Conservation (phyloP, 30 jellyfish, hydroid and myxozoan species). For the Cassiopea andromeda region DNA sequence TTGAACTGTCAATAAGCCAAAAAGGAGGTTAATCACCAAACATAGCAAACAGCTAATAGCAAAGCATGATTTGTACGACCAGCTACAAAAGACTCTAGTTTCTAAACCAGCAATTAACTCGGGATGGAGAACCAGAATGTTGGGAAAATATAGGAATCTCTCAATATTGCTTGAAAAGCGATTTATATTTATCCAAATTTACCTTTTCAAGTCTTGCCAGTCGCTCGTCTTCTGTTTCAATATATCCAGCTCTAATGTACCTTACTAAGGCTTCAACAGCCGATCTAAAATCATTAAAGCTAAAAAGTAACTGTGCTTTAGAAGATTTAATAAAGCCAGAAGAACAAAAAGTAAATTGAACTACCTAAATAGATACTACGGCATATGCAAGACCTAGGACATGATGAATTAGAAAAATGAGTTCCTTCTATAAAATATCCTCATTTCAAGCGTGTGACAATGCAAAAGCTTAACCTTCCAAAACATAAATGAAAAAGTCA, state of each 20-base stretch:
- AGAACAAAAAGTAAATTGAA: too few relatives aligned
- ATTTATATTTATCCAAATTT: background rate
- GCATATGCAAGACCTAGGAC: too few relatives aligned
- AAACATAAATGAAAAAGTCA: background rate
- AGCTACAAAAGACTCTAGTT: too few relatives aligned
- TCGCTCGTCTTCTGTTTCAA: slow-evolving; percentile 90
- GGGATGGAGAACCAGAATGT: background rate
- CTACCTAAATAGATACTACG: too few relatives aligned
- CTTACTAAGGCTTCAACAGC: slow-evolving; percentile 79
- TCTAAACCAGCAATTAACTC: too few relatives aligned
- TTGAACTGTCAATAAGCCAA: background rate
- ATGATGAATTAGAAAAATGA: too few relatives aligned
- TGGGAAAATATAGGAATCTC: background rate
- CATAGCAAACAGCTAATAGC: background rate
- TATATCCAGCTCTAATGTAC: slow-evolving; percentile 82
- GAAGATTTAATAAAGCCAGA: too few relatives aligned
- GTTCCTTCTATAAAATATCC: too few relatives aligned
- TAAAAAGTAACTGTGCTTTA: background rate
- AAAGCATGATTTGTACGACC: background rate
- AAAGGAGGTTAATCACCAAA: background rate
- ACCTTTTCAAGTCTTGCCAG: slow-evolving; percentile 75
- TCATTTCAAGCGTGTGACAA: too few relatives aligned
- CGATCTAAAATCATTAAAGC: slow-evolving; percentile 27
- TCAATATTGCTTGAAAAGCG: background rate
- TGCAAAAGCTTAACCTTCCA: background rate